Percentiles rank a stretch among this genome's conserved stretches.
These are phyloP conservation scores for Listronotus bonariensis DNA, from an alignment of 1,140 invertebrate species.

Conservation along the genomic window DNA sequence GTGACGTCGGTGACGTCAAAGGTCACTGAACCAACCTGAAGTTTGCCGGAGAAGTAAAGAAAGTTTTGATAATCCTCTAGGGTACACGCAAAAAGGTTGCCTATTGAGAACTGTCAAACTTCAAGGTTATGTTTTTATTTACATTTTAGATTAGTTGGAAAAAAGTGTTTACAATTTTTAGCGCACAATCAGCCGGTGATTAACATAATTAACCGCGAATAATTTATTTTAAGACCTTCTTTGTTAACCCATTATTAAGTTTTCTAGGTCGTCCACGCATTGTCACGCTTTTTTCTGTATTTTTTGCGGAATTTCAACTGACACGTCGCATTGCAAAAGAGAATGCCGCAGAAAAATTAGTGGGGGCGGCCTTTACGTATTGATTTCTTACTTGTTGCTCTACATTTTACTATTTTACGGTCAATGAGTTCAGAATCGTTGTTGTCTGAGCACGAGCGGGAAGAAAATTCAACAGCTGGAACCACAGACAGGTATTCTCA, in stretches of 20 bases:
- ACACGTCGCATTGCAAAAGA: background rate
- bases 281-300: background rate
- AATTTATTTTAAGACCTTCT: background rate
- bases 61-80: no score
- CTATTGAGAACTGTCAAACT: conserved; percentile 2
- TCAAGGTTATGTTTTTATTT: conserved; percentile 11
- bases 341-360: conserved; percentile 8
- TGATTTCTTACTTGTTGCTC: conserved; percentile 36
- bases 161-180: background rate
- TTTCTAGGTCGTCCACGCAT: background rate
- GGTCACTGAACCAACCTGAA: background rate
- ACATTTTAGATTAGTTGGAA: conserved; percentile 6
- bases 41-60: no score
- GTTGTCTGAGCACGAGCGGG: conserved; percentile 24
- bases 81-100: no score
- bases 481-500: conserved; percentile 11
- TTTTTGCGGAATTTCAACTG: background rate
- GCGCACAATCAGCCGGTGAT: background rate
- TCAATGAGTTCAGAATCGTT: conserved; percentile 31
- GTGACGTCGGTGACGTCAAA: background rate
- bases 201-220: background rate
- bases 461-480: conserved; percentile 25
- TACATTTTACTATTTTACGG: conserved; percentile 21
- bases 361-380: conserved; percentile 16
- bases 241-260: background rate